Evolutionary conservation across 1,140 invertebrate genomes (phyloP), one percentile per base, ranked within the genome.

Genomic region (Apis laboriosa): DNA sequence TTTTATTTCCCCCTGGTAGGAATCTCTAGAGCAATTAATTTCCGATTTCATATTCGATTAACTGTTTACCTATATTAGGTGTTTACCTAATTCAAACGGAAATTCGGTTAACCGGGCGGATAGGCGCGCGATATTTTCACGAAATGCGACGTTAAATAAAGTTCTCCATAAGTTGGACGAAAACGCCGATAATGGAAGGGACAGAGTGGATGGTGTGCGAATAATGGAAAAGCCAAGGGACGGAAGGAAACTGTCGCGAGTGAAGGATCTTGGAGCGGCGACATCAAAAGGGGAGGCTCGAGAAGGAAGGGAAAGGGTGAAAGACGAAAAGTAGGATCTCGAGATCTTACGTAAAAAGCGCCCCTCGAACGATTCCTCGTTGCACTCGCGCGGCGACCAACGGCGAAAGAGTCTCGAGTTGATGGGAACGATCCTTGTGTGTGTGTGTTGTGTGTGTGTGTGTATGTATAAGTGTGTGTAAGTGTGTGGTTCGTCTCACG

Each of bases 331-430:
- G 15, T 49, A n/a, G 24, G 55, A 60, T 49, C 49, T 43, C 19
- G 68, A 55, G n/a, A 51, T 72, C 58, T 80, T 79, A 77, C 67
- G 77, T 60, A 53, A 80, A 80, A 55, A 13, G 51, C 51, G 49
- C 11, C 9, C 8, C n/a, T 1, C 9, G 66, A 70, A 2, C 43
- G 56, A 63, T 11, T 53, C 12, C 43, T 60, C 43, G 67, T 61
- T 17, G 43, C 55, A 70, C 43, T 63, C 56, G 68, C 67, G 43
- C n/a, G 24, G 15, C 73, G 11, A 24, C 11, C 19, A 19, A 34
- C 24, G 53, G 43, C 13, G 0, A 56, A n/a, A 28, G 13, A n/a
- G 9, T 15, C 12, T 55, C 51, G 24, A 55, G 9, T 73, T 24
- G 49, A 49, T 72, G 34, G 79, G 63, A 76, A 81, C 79, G 72